These are phyloP conservation scores for Temnothorax curvispinosus DNA, from an alignment of 1,140 invertebrate genomes.

Conservation along the genomic window DNA sequence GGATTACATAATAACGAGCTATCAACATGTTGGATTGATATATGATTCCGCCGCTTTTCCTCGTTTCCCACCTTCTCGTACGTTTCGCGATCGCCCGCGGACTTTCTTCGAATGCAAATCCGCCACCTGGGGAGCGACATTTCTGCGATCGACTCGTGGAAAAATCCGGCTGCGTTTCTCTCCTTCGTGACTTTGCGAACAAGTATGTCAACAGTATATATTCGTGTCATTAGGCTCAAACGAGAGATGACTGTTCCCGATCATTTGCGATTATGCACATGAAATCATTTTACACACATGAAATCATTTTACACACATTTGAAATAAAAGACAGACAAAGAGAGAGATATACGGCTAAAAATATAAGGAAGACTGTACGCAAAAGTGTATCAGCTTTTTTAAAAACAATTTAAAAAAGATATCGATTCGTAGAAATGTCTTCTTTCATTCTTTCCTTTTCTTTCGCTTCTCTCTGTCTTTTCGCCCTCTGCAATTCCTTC, in stretches of 20 bases:
- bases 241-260: not conserved
- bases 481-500: not conserved
- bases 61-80: not conserved
- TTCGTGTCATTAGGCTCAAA: slow-evolving; percentile 36
- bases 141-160: not conserved
- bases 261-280: slow-evolving; percentile 20
- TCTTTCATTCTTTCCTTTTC: not conserved
- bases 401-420: not conserved
- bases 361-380: not conserved
- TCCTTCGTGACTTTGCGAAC: not conserved
- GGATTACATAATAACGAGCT: slow-evolving; percentile 46
- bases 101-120: slow-evolving; percentile 18
- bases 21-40: slow-evolving; percentile 16
- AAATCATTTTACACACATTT: slow-evolving; percentile 32
- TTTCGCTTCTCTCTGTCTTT: not conserved
- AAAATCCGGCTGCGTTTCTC: not conserved
- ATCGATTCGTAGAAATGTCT: not conserved
- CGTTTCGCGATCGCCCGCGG: not conserved
- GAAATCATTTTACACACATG: slow-evolving; percentile 39
- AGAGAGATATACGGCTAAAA: not conserved
- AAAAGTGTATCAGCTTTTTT: not conserved
- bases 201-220: slow-evolving; percentile 1
- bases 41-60: not conserved
- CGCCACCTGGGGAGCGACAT: not conserved
- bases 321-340: not conserved